A percentile compares a stretch with the other conserved stretches of the same genome.
phyloP scores from a whole-genome alignment of 35 echinoderm and acorn worm species.

The Ptychodera flava region DNA sequence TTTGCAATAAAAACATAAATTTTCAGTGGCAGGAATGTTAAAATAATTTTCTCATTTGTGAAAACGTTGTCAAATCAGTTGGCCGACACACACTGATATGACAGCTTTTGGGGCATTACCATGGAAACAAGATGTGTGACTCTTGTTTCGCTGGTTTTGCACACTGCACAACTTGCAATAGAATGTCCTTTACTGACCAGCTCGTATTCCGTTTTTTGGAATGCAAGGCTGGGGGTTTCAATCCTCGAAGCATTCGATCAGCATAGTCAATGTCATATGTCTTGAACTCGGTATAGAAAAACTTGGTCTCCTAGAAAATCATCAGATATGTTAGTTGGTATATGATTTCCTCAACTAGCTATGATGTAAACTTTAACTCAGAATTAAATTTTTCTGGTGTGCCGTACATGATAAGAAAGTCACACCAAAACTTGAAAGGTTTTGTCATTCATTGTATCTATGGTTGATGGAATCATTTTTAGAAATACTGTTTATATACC shows the following conservation, averaged over 20 bases:
- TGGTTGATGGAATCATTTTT: too few species aligned
- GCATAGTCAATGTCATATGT: conserved; percentile 8
- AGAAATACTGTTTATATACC: too few species aligned
- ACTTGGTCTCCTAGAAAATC: conserved; percentile 38
- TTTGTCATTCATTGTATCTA: too few species aligned
- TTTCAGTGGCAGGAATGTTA: background rate
- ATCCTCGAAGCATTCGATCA: background rate
- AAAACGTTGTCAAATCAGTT: background rate
- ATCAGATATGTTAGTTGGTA: too few species aligned
- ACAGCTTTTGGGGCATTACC: background rate
- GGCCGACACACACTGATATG: background rate
- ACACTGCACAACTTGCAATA: background rate
- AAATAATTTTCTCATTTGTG: background rate
- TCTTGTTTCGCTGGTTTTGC: background rate
- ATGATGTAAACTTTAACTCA: too few species aligned
- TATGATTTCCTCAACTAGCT: too few species aligned
- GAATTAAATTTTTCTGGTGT: too few species aligned
- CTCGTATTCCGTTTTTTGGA: background rate
- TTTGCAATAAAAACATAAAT: background rate
- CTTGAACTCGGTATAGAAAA: conserved; percentile 13
- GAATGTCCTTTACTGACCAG: background rate
- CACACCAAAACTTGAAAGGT: too few species aligned
- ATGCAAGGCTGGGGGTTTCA: background rate
- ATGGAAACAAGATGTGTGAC: background rate
- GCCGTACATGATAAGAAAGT: too few species aligned